These are phyloP conservation scores for Scyliorhinus canicula DNA, from an alignment of 2,797 vertebrate genomes.

Conservation along the genomic window DNA sequence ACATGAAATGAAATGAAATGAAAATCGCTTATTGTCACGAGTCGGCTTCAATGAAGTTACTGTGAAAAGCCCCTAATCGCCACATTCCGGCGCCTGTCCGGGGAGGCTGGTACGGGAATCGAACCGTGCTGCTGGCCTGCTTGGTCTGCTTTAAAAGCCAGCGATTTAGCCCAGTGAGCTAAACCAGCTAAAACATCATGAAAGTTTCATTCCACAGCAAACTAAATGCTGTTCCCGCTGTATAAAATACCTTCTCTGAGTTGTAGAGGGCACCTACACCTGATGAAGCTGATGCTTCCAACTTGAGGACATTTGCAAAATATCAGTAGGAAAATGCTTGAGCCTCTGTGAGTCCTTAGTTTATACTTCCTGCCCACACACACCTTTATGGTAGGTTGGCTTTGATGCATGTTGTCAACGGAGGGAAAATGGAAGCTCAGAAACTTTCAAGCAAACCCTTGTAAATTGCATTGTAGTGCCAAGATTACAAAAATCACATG, in stretches of 20 bases:
- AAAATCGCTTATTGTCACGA: no score
- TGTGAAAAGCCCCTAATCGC: no score
- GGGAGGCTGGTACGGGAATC: no score
- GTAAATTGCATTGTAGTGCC: not conserved
- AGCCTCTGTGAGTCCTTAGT: not conserved
- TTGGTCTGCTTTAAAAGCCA: no score
- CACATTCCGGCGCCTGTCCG: no score
- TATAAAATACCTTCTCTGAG: not conserved
- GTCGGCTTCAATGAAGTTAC: no score
- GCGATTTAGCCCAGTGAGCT: no score
- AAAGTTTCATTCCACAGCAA: not conserved
- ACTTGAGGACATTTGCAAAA: constrained; percentile 4
- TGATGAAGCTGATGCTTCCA: not conserved
- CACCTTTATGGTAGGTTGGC: no score
- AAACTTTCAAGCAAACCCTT: not conserved
- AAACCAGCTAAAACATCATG: no score
- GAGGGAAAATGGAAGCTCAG: not conserved
- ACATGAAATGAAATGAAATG: no score
- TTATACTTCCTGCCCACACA: not conserved
- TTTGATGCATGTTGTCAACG: not conserved
- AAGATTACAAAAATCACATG: not conserved
- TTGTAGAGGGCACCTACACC: not conserved
- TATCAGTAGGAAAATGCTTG: not conserved
- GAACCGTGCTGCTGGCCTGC: no score
- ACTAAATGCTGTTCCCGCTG: not conserved